phyloP scores from a whole-genome alignment of 2,113 vertebrate species.

The Serilophus lunatus region DNA sequence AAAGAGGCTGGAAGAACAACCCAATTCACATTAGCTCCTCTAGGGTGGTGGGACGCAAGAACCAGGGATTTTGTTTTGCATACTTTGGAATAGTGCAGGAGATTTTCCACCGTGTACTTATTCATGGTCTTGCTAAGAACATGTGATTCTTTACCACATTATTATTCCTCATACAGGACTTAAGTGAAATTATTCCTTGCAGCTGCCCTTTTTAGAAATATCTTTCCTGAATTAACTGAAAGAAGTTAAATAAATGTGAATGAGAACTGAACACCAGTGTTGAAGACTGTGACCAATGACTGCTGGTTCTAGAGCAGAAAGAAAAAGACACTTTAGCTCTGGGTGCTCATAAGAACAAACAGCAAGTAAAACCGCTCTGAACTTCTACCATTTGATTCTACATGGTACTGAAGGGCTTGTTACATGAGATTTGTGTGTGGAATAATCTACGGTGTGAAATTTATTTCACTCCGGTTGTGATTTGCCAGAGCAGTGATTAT shows the following conservation, averaged over 20 bases:
- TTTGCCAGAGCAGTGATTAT: neutral
- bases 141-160: neutral
- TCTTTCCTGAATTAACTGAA: neutral
- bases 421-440: neutral
- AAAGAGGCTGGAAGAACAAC: neutral
- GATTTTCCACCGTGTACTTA: neutral
- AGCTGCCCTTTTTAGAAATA: neutral
- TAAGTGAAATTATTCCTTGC: neutral
- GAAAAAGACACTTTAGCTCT: neutral
- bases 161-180: neutral
- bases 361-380: neutral
- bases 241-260: neutral
- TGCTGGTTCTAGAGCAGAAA: neutral
- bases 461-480: neutral
- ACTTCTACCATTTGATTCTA: neutral
- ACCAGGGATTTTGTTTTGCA: neutral
- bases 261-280: neutral
- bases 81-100: neutral
- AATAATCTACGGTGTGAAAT: neutral
- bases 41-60: neutral
- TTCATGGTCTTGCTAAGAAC: neutral
- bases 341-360: neutral
- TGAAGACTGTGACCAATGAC: neutral
- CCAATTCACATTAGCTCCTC: neutral
- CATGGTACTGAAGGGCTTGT: neutral